Evolutionary conservation across 2,797 vertebrate genomes (phyloP).

Genomic region (Scomberomorus guttatus): DNA sequence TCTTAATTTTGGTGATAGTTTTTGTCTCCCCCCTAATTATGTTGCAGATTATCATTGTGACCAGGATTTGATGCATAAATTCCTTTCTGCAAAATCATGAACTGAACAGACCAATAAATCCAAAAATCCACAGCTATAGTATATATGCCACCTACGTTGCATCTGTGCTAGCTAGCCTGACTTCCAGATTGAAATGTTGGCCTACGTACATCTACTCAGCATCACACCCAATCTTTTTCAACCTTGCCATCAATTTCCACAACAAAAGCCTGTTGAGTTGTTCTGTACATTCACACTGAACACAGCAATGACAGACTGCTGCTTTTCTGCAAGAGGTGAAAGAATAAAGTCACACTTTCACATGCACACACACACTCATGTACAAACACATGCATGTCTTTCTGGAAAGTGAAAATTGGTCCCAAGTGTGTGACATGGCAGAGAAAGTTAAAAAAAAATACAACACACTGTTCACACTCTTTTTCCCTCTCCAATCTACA

Average conservation of each 20-base stretch:
- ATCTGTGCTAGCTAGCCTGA: not conserved
- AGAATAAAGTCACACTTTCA: slow-evolving; percentile 12
- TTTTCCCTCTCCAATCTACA: not conserved
- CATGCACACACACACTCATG: not conserved
- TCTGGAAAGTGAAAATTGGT: slow-evolving; percentile 58
- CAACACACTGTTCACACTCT: slow-evolving; percentile 11
- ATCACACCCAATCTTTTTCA: slow-evolving; percentile 13
- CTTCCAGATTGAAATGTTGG: slow-evolving; percentile 11
- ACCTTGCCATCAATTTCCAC: slow-evolving; percentile 15
- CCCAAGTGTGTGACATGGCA: slow-evolving; percentile 29
- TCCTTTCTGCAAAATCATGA: no score
- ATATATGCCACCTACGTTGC: not conserved
- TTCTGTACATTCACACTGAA: slow-evolving; percentile 14
- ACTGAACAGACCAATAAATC: not conserved
- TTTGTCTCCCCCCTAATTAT: no score
- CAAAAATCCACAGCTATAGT: not conserved
- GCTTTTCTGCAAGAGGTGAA: slow-evolving; percentile 24
- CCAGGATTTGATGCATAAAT: no score
- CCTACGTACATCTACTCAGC: not conserved
- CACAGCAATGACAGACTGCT: slow-evolving; percentile 18
- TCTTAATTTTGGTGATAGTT: no score
- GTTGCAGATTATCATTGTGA: no score
- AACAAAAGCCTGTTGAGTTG: slow-evolving; percentile 15
- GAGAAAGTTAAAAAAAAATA: slow-evolving; percentile 13
- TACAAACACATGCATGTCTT: not conserved